Base-by-base conservation (phyloP, 2,797 vertebrate species). In the Potorous gilbertii region DNA sequence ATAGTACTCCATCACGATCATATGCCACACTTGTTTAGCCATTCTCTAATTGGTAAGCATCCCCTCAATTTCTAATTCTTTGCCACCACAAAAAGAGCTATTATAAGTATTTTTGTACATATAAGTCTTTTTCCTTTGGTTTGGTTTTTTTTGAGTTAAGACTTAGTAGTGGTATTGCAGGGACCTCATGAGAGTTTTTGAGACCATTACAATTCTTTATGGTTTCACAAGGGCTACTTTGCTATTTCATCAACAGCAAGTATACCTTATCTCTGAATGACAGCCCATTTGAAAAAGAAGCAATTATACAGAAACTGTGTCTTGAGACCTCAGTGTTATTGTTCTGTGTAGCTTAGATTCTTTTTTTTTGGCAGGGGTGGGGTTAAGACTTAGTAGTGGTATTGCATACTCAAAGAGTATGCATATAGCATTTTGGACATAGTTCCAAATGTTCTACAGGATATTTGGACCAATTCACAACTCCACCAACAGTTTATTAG, bases 261-360 rank as follows among this genome's bases (percentile, higher is more conserved):
- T 52, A 87, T 9, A 59, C 91, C 24, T 66, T 94, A 55, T 54
- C 12, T 95, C 40, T 94, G 57, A 11, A 93, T 95, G 89, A 27
- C 12, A 55, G 4, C 89, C 5, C 11, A 90, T 12, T 91, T 96
- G 4, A 90, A 89, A 74, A 56, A 96, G 56, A 91, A 90, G 56
- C 21, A 50, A 62, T 59, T 56, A 93, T 54, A 2, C 27, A 55
- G 40, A 56, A 0, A 4, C 10, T 46, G 13, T 40, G 28, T 46
- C 55, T 94, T 40, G 29, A 92, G 90, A 94, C 16, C 9, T 81
- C n/a, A 46, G 74, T 81, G n/a, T 81, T 21, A 46, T 91, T 90
- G 40, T 40, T 92, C 21, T 24, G 31, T 34, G 16, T 9, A 31
- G 10, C 52, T 55, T 74, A 56, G n/a, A 93, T 81, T 40, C 16